Percentiles rank a stretch among this genome's conserved stretches.
Evolutionary conservation across 2,797 vertebrate species (phyloP).

Genomic region (Pristis pectinata): DNA sequence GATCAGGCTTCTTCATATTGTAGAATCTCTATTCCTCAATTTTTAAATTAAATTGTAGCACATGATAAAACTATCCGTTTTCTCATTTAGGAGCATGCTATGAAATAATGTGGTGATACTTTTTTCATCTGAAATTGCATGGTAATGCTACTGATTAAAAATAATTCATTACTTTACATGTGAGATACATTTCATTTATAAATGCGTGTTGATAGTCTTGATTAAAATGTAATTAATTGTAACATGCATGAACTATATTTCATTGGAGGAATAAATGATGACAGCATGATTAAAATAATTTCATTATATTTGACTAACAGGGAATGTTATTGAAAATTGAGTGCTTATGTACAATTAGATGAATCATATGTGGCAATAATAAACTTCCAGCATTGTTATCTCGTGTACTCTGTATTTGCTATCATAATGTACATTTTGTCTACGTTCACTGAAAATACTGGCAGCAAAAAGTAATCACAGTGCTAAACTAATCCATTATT

Average conservation of each 20-base stretch:
- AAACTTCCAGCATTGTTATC: background rate
- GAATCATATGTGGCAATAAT: background rate
- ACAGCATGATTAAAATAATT: background rate
- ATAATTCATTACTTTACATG: background rate
- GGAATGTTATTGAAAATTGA: background rate
- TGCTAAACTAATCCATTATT: background rate
- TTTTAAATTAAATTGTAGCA: background rate
- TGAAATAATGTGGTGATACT: background rate
- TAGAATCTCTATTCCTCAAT: background rate
- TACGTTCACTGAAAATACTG: background rate
- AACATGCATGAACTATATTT: background rate
- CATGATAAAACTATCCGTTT: background rate
- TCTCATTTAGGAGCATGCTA: background rate
- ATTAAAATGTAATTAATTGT: constrained; percentile 16
- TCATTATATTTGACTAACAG: background rate
- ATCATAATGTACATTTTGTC: background rate
- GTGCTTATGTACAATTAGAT: background rate
- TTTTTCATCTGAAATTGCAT: background rate
- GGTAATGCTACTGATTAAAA: background rate
- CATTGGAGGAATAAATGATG: background rate
- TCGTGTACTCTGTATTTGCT: background rate
- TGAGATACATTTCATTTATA: background rate
- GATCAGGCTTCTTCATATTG: background rate
- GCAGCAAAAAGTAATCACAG: background rate
- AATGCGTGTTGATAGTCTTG: background rate